Base-by-base conservation (phyloP, 2,888 invertebrate species). In the Petrophora chlorosata region DNA sequence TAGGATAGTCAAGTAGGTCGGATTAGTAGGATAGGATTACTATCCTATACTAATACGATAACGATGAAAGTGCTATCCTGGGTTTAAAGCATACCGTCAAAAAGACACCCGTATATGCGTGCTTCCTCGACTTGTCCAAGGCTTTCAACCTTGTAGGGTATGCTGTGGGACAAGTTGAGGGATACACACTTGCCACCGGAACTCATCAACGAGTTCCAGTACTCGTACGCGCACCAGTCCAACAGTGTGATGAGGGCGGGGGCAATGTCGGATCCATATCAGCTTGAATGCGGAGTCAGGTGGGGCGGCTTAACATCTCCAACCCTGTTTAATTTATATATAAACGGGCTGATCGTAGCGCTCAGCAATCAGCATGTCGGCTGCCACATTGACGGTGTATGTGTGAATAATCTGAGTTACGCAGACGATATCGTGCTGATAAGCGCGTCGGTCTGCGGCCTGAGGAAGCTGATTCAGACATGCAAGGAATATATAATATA, bases 301-400 rank as follows among this genome's bases (percentile, higher is more conserved):
- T 13, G 36, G 25, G 36, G 36, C 1, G 44, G 44, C 1, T 36
- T 36, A 8, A 44, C 30, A 14, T 44, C 44, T 3, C 44, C 44
- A 3, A 35, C 19, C 0, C 12, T 44, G 15, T 44, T 44, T 13
- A 44, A 44, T 25, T 5, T 44, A 1, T 44, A 44, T 12, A 25
- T 44, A 5, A 44, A 44, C n/a, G 36, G 9, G 10, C 16, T 44
- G 36, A 29, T 44, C 23, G 44, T 15, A 3, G 29, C 17, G 29
- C 43, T 43, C 26, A 36, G 30, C 26, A 12, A 10, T 10, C 9
- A 9, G 12, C 10, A 26, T 10, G 10, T 26, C n/a, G 12, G 26
- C 26, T 26, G 26, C 5, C 26, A 26, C n/a, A 10, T 26, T 26
- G 26, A 26, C 5, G 12, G 5, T 10, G 26, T 26, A 3, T 9